These are phyloP conservation scores for Dilophus febrilis DNA, from an alignment of 2,888 invertebrate genomes.

Conservation along the genomic window DNA sequence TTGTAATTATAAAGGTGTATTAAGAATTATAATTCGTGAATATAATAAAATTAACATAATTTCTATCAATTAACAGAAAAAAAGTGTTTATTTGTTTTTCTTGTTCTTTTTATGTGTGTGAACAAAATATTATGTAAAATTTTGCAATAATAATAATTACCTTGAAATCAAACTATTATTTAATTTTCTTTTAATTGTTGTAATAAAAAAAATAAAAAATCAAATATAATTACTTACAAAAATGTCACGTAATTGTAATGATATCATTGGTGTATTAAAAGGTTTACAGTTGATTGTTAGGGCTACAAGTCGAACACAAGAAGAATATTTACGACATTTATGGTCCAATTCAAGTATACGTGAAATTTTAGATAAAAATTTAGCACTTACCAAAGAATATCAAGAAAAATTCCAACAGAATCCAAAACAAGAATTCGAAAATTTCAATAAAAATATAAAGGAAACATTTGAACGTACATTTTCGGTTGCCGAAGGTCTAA, in stretches of 20 bases:
- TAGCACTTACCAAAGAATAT: conserved; percentile 15
- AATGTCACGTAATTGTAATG: conserved; percentile 40
- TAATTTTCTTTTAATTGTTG: background rate
- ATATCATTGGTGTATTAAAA: conserved; percentile 46
- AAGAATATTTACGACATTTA: conserved; percentile 38
- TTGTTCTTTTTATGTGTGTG: too few species aligned
- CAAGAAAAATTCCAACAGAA: conserved; percentile 16
- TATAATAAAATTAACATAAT: too few species aligned
- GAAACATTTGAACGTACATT: conserved; percentile 44
- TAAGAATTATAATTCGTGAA: too few species aligned
- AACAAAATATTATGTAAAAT: too few species aligned
- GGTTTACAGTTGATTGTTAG: conserved; percentile 51
- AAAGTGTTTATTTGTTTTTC: too few species aligned
- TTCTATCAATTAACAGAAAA: too few species aligned
- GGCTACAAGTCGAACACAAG: conserved; percentile 47
- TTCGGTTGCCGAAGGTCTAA: conserved; percentile 54
- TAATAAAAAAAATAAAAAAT: too few species aligned
- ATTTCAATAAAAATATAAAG: conserved; percentile 31
- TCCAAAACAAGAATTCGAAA: conserved; percentile 23
- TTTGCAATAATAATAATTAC: too few species aligned
- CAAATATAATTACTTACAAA: too few species aligned
- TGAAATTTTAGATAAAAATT: conserved; percentile 24
- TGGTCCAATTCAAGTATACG: conserved; percentile 56
- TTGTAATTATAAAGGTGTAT: too few species aligned
- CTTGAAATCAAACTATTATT: too few species aligned